Percentiles rank a stretch among this genome's conserved stretches.
Evolutionary conservation across 1,140 invertebrate species (phyloP).

Genomic region (Oryzaephilus surinamensis): DNA sequence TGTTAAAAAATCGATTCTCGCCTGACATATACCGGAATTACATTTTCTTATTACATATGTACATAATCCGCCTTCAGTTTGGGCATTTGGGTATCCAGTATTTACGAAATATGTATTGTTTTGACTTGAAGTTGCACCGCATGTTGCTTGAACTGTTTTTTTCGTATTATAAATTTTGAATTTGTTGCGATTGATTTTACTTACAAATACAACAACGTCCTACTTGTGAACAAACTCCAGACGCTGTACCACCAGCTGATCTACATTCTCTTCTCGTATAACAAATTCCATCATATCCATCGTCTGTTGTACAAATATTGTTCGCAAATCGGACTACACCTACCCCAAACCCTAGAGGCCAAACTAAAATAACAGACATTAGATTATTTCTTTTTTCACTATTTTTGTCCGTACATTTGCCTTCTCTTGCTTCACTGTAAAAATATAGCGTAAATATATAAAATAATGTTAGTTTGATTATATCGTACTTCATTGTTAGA

Average conservation of each 20-base stretch:
- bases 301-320: slow-evolving; percentile 49
- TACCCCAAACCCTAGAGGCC: slow-evolving; percentile 20
- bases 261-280: slow-evolving; percentile 61
- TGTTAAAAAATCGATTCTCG: slow-evolving; percentile 67
- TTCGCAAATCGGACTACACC: slow-evolving; percentile 64
- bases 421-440: too few relatives aligned
- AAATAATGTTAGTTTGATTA: too few relatives aligned
- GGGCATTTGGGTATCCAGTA: slow-evolving; percentile 55
- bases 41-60: slow-evolving; percentile 56
- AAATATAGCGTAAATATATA: too few relatives aligned
- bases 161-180: slow-evolving; percentile 3
- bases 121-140: slow-evolving; percentile 53
- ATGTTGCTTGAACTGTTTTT: slow-evolving; percentile 52
- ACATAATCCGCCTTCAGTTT: slow-evolving; percentile 55
- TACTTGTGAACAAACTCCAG: slow-evolving; percentile 57
- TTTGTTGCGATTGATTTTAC: slow-evolving; percentile 30
- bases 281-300: slow-evolving; percentile 61
- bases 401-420: too few relatives aligned
- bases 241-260: slow-evolving; percentile 54
- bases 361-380: slow-evolving; percentile 6
- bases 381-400: too few relatives aligned
- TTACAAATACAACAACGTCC: slow-evolving; percentile 70
- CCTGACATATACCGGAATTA: slow-evolving; percentile 61
- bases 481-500: too few relatives aligned
- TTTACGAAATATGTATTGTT: slow-evolving; percentile 80